Evolutionary conservation across 2,797 vertebrate genomes (phyloP).

Genomic region (Aldrovandia affinis): DNA sequence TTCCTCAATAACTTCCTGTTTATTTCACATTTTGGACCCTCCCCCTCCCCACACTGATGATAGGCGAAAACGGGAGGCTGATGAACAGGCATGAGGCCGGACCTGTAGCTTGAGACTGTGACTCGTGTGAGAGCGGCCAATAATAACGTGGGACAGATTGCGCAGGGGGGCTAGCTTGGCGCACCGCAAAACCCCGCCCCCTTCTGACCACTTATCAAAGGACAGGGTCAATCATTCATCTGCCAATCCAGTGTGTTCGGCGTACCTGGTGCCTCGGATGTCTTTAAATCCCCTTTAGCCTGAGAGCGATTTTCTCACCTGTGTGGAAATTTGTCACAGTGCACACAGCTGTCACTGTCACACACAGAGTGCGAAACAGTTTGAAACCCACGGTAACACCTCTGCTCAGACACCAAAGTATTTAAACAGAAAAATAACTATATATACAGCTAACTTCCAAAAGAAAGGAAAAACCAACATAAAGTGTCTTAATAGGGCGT

Average conservation of each 20-base stretch:
- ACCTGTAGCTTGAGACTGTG: background rate
- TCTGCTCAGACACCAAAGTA: background rate
- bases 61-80: no score
- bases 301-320: background rate
- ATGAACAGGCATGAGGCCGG: no score
- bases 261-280: background rate
- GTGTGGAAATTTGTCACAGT: constrained; percentile 7
- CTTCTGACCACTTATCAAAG: background rate
- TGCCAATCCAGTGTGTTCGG: background rate
- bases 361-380: background rate
- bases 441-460: no score
- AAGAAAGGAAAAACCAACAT: no score
- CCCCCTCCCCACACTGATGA: background rate
- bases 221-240: background rate
- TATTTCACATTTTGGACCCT: background rate
- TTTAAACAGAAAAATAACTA: background rate
- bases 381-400: background rate
- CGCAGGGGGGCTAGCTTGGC: no score
- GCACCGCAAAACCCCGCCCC: background rate
- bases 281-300: background rate
- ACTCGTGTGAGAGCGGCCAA: background rate
- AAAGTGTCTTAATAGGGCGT: no score
- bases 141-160: constrained; percentile 9
- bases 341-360: constrained; percentile 34
- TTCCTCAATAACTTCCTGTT: background rate